These are phyloP conservation scores for Trichopoda pennipes DNA, from an alignment of 2,888 invertebrate genomes.

Conservation along the genomic window DNA sequence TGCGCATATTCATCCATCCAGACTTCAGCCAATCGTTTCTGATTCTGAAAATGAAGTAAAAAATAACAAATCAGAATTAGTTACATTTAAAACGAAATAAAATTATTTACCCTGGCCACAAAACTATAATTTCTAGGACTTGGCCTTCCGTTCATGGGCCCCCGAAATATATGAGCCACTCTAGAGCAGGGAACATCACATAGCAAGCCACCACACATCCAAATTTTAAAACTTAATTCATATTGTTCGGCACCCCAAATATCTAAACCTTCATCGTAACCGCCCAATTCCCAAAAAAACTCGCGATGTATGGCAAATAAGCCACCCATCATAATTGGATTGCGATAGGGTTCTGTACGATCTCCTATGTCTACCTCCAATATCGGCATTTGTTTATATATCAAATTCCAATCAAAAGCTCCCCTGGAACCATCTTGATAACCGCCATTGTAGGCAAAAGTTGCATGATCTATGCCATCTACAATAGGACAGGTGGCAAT, in stretches of 20 bases:
- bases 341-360: slow-evolving; percentile 81
- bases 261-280: slow-evolving; percentile 93
- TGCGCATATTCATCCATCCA: slow-evolving; percentile 99
- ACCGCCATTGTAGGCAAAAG: slow-evolving; percentile 63
- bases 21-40: slow-evolving; percentile 91
- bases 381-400: slow-evolving; percentile 88
- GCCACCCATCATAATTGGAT: slow-evolving; percentile 98
- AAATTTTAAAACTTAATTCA: slow-evolving; percentile 97
- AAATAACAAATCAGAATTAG: background rate
- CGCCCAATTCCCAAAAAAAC: slow-evolving; percentile 97
- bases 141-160: slow-evolving; percentile 75
- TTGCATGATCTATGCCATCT: slow-evolving; percentile 81
- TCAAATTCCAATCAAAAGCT: slow-evolving; percentile 68
- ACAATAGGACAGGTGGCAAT: slow-evolving; percentile 94
- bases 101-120: slow-evolving; percentile 62
- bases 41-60: slow-evolving; percentile 84
- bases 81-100: background rate
- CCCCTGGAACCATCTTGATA: slow-evolving; percentile 64
- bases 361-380: slow-evolving; percentile 71
- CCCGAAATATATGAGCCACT: slow-evolving; percentile 94
- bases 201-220: slow-evolving; percentile 97
- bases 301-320: slow-evolving; percentile 93
- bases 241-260: slow-evolving; percentile 99
- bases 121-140: slow-evolving; percentile 63
- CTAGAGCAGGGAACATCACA: slow-evolving; percentile 95